These are phyloP conservation scores for Protophormia terraenovae DNA, from an alignment of 2,888 invertebrate species.

Conservation along the genomic window DNA sequence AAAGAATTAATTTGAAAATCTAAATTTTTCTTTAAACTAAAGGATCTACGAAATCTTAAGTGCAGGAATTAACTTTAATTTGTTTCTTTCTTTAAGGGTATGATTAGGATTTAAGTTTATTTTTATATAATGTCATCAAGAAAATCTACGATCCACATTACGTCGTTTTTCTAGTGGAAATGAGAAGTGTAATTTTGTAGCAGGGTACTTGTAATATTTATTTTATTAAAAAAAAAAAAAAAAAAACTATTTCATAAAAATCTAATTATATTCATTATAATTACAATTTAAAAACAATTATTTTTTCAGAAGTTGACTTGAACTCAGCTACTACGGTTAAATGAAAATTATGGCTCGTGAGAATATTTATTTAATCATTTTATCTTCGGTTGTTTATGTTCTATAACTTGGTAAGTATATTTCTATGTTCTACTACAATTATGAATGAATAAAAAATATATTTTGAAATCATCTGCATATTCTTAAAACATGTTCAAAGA, in stretches of 20 bases:
- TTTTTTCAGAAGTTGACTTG: conserved; percentile 6
- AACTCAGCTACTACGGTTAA: background rate
- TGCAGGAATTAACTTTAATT: no score
- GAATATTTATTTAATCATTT: conserved; percentile 53
- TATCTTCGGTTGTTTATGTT: conserved; percentile 6
- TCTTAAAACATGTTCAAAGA: conserved; percentile 11
- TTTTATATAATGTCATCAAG: no score
- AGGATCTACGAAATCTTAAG: no score
- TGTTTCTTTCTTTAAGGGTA: no score
- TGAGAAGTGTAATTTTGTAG: no score
- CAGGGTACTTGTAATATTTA: no score
- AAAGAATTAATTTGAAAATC: no score
- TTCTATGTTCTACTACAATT: conserved; percentile 41
- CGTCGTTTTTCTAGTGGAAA: no score
- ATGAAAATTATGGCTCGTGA: conserved; percentile 62
- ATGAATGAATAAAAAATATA: conserved; percentile 30
- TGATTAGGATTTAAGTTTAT: no score
- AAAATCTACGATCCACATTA: no score
- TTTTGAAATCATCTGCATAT: conserved; percentile 41
- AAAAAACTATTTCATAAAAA: background rate
- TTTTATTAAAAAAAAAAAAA: no score
- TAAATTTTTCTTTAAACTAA: no score
- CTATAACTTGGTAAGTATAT: conserved; percentile 29
- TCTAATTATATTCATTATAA: background rate
- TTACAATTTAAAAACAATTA: background rate